phyloP scores from a whole-genome alignment of 2,888 invertebrate genomes.

The Scaptomyza reducta region DNA sequence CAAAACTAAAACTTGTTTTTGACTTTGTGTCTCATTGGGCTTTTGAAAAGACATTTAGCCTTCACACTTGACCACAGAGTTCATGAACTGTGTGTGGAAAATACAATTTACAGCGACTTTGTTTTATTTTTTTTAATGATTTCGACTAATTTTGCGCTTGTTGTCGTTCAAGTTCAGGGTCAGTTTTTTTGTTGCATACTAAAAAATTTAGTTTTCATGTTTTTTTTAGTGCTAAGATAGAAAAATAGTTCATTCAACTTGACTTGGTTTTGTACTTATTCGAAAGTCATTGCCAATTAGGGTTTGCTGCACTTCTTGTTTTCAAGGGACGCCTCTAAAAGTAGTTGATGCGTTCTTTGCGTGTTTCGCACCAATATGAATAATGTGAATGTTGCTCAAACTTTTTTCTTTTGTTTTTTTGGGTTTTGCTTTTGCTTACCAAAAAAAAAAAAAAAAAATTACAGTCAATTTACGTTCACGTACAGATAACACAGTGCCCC shows the following conservation, averaged over 20 bases:
- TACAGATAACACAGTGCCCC: constrained; percentile 75
- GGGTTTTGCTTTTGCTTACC: constrained; percentile 33
- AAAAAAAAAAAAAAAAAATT: constrained; percentile 30
- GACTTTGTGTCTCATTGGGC: background rate
- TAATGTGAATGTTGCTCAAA: background rate
- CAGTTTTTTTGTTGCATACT: constrained; percentile 22
- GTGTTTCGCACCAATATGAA: constrained; percentile 33
- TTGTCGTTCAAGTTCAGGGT: constrained; percentile 71
- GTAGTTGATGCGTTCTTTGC: constrained; percentile 35
- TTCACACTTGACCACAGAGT: constrained; percentile 74
- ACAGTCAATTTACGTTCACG: constrained; percentile 59
- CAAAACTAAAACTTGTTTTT: constrained; percentile 47
- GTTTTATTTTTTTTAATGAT: constrained; percentile 51
- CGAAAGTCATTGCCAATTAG: background rate
- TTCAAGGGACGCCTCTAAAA: constrained; percentile 8
- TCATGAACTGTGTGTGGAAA: constrained; percentile 62
- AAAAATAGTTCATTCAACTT: constrained; percentile 64
- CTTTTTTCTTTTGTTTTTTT: background rate
- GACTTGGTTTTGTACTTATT: background rate
- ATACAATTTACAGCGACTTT: constrained; percentile 19
- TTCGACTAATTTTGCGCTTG: constrained; percentile 47
- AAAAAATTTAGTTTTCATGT: constrained; percentile 28
- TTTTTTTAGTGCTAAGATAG: background rate
- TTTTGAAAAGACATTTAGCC: constrained; percentile 55
- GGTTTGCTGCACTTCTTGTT: background rate